Base-by-base conservation (phyloP, 2,888 invertebrate genomes). In the Plebejus argus region DNA sequence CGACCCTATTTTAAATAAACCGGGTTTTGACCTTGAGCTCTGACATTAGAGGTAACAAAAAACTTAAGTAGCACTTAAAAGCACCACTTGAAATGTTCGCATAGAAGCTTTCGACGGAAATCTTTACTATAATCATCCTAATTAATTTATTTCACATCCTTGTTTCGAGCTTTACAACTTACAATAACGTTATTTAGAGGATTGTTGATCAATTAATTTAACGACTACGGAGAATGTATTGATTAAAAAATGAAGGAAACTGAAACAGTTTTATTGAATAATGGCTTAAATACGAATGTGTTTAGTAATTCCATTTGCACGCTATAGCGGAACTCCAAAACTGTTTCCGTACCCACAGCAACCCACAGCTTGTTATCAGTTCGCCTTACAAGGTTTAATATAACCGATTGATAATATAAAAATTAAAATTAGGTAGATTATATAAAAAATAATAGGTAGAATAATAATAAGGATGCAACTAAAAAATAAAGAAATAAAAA, bases 11-110 rank as follows among this genome's bases (percentile, higher is more conserved):
- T 18, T 23, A 53, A 74, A 53, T 53, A 23, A 72, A 53, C 49
- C 74, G 74, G 49, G 23, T 53, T 49, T 74, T 49, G 74, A 45
- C 74, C 74, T 74, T 74, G 74, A 74, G 74, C 49, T 28, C 45
- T 49, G 49, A 74, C 49, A 49, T 74, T 20, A 74, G 53, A 49
- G n/a, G 49, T 74, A 15, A 53, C 45, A 74, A 74, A 53, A 28
- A 66, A 23, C 58, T 20, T 28, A 66, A 66, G 66, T 18, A 66
- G 15, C 15, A 33, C 23, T 58, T 15, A 28, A 66, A 28, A 28
- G 15, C 12, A 33, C 18, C 1, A 66, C 15, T 61, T 18, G 2
- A 33, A 66, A 23, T 23, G 61, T 23, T 61, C 23, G 5, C 28
- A 15, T 28, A 28, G 15, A 10, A 66, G 66, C 28, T 66, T 66